These are phyloP conservation scores for Ceratoteleas bidentatus DNA, from an alignment of 1,140 invertebrate species.

Conservation along the genomic window DNA sequence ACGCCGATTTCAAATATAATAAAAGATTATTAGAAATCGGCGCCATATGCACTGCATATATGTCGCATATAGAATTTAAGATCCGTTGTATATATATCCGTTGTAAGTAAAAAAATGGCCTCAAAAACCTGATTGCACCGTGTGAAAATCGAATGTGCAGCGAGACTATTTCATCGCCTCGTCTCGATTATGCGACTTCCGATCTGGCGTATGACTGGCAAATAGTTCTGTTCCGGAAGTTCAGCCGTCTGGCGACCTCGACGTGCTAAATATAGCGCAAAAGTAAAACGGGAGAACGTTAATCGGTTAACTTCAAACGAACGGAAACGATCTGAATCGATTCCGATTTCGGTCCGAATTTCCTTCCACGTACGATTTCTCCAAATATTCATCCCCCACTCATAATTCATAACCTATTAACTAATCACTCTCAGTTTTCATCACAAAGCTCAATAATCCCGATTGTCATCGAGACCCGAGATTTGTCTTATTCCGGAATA, in stretches of 20 bases:
- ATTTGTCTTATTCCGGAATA: slow-evolving; percentile 22
- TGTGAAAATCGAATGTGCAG: slow-evolving; percentile 6
- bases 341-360: too few relatives aligned
- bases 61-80: too few relatives aligned
- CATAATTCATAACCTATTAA: too few relatives aligned
- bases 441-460: too few relatives aligned
- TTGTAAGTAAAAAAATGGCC: not conserved
- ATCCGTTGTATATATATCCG: not conserved
- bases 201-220: slow-evolving; percentile 39
- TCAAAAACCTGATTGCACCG: not conserved
- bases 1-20: too few relatives aligned
- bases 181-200: slow-evolving; percentile 49
- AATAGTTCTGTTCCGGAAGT: slow-evolving; percentile 53
- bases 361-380: too few relatives aligned
- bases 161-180: slow-evolving; percentile 30
- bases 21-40: too few relatives aligned
- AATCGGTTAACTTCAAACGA: slow-evolving; percentile 37
- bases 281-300: slow-evolving; percentile 27
- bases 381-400: too few relatives aligned
- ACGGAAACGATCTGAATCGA: not conserved
- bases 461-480: too few relatives aligned
- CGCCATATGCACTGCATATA: too few relatives aligned
- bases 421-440: too few relatives aligned
- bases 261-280: slow-evolving; percentile 47
- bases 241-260: slow-evolving; percentile 47